These are phyloP conservation scores for Hyaena hyaena DNA, from an alignment of 2,113 vertebrate genomes.

Conservation along the genomic window DNA sequence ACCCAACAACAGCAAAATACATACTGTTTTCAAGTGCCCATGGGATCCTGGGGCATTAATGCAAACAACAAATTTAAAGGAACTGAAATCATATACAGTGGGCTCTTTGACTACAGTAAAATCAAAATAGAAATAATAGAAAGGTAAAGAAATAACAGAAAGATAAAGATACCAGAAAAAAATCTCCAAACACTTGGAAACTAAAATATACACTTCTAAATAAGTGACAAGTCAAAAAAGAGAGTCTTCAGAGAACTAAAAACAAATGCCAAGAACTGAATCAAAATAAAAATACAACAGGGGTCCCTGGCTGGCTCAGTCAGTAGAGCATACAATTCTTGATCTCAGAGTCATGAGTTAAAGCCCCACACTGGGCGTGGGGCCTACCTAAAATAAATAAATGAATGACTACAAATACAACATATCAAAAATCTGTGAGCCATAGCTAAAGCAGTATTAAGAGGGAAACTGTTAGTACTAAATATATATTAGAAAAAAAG, in stretches of 20 bases:
- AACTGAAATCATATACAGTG: background rate
- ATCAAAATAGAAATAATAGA: background rate
- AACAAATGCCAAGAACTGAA: background rate
- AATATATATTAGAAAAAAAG: background rate
- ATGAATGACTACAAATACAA: background rate
- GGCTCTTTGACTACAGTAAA: background rate
- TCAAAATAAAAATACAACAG: background rate
- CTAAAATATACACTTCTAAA: background rate
- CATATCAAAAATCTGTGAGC: background rate
- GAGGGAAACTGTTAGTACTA: background rate
- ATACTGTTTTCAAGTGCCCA: background rate
- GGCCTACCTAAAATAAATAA: background rate
- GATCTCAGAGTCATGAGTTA: constrained; percentile 81
- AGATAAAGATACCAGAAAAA: background rate
- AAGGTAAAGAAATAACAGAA: background rate
- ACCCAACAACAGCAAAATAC: background rate
- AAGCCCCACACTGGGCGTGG: background rate
- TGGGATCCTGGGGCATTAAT: background rate
- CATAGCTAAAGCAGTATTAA: background rate
- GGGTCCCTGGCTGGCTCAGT: constrained; percentile 85
- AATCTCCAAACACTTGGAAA: background rate
- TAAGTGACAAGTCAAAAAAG: background rate
- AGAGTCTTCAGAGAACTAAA: background rate
- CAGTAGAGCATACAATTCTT: constrained; percentile 87
- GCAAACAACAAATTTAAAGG: background rate